phyloP scores from a whole-genome alignment of 2,797 vertebrate genomes.

The Ceryle rudis region DNA sequence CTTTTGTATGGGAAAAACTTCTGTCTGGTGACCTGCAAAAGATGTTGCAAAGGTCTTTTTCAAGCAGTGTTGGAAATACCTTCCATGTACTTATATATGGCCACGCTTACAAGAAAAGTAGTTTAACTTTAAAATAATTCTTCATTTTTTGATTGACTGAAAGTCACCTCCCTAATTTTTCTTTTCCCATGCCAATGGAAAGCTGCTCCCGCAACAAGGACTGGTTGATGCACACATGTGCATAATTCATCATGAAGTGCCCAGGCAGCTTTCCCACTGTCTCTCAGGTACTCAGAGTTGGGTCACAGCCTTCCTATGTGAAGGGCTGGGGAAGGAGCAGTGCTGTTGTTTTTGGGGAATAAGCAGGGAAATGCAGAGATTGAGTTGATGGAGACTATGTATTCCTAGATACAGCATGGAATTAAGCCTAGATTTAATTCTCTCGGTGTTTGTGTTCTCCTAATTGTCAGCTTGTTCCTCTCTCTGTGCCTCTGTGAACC shows the following conservation, averaged over 20 bases:
- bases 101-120: neutral
- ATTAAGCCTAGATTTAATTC: neutral
- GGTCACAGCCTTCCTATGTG: neutral
- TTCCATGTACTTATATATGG: neutral
- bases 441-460: neutral
- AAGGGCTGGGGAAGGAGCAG: neutral
- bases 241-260: fast-evolving
- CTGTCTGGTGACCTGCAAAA: neutral
- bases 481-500: neutral
- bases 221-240: fast-evolving
- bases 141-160: constrained; percentile 8
- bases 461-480: neutral
- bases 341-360: neutral
- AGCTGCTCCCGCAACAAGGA: neutral
- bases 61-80: neutral
- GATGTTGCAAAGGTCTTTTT: neutral
- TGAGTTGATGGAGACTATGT: neutral
- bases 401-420: neutral
- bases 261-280: neutral
- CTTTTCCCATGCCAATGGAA: neutral
- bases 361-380: neutral
- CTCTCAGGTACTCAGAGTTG: fast-evolving
- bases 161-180: neutral
- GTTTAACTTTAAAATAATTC: neutral
- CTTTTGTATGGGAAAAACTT: neutral